Conservation (phyloP, 2,113 vertebrate genomes). For the Illadopsis cleaveri region DNA sequence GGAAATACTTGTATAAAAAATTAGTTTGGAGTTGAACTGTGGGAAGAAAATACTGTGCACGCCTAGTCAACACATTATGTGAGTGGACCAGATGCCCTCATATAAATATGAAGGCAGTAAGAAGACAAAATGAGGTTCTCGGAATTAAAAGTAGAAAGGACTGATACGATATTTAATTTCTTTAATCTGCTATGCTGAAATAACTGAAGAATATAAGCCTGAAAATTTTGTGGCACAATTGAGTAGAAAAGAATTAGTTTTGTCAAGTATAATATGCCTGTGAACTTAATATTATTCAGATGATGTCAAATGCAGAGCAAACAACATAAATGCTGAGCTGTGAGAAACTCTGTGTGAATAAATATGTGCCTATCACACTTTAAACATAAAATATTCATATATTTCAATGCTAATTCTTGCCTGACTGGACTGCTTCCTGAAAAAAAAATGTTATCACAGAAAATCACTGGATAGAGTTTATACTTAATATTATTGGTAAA, state of each 20-base stretch:
- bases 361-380: slow-evolving; percentile 14
- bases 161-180: neutral
- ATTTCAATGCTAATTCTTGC: neutral
- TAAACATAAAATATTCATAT: slow-evolving; percentile 48
- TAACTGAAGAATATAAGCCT: neutral
- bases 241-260: slow-evolving; percentile 4
- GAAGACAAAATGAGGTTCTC: neutral
- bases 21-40: neutral
- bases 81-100: neutral
- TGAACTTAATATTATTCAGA: slow-evolving; percentile 25
- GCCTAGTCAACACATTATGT: neutral
- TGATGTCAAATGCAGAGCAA: slow-evolving; percentile 30
- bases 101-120: neutral
- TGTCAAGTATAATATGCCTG: slow-evolving; percentile 8
- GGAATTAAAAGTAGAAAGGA: neutral
- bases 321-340: slow-evolving; percentile 55
- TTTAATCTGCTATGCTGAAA: neutral
- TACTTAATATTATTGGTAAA: neutral
- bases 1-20: neutral
- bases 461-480: neutral
- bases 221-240: neutral
- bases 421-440: neutral
- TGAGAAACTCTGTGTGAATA: slow-evolving; percentile 37
- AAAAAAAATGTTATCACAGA: neutral
- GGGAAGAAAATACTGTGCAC: neutral